Evolutionary conservation across 2,113 vertebrate genomes (phyloP), one percentile per base, ranked within the genome.

Genomic region (Sphyrna mokarran): DNA sequence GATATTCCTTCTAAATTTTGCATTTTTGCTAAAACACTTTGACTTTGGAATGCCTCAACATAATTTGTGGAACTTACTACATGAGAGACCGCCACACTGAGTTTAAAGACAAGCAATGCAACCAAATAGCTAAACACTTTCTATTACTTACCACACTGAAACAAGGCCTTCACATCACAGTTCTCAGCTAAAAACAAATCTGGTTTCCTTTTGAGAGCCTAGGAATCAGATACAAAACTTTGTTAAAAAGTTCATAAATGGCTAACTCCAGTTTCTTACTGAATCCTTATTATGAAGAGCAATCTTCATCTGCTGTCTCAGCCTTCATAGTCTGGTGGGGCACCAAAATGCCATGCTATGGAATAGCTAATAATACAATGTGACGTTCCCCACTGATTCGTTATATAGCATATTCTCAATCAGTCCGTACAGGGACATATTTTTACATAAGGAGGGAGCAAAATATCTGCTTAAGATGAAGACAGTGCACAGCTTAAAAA

Each of bases 201-300:
- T 48, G 99, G 98, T 96, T 99, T 99, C 98, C 99, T 98, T 98
- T 99, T 99, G 98, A 99, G 98, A 97, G 98, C 99, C 99, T 99
- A 98, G 91, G 97, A 98, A 97, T 98, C 97, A 99, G 97, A 99
- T 96, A 98, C 96, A 98, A 96, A 96, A 95, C 96, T 95, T 76
- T 70, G 69, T 95, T 95, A 95, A 70, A 72, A 48, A 29, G 66
- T 72, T 70, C 66, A 94, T 72, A 70, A 94, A 72, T 72, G 69
- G 16, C 14, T 61, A 61, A 90, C 29, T 61, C 37, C n/a, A 94
- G n/a, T 37, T 94, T 69, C 48, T 54, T 72, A 29, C 3, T 70
- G 68, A 72, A 54, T 29, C 93, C 68, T 95, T 48, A 95, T 26
- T 54, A 76, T 22, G 11, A 68, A 95, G 26, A 43, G 22, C 40